Percentiles rank a stretch among this genome's conserved stretches.
Conservation (phyloP, 1,140 invertebrate species). For the Caenorhabditis latens region DNA sequence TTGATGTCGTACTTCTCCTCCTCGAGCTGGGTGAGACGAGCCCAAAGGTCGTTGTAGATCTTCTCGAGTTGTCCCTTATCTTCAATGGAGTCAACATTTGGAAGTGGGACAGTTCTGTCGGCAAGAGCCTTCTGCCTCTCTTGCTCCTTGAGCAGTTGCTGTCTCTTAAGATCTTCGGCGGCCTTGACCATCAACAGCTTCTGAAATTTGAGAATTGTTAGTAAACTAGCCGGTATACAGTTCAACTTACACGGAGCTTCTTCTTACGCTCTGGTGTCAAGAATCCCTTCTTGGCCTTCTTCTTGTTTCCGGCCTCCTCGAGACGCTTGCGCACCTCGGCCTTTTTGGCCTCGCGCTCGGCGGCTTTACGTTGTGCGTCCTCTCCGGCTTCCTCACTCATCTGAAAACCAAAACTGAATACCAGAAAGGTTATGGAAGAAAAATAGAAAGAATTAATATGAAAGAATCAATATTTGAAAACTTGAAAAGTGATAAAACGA, state of each 20-base stretch:
- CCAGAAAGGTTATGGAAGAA: not conserved
- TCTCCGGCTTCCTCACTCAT: conserved; percentile 59
- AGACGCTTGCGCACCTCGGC: conserved; percentile 71
- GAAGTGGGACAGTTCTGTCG: conserved; percentile 82
- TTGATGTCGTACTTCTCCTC: conserved; percentile 98
- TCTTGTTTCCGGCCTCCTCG: conserved; percentile 68
- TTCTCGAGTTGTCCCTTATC: conserved; percentile 86
- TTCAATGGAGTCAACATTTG: conserved; percentile 66
- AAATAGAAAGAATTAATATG: not conserved
- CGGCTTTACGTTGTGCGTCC: conserved; percentile 69
- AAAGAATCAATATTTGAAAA: not conserved
- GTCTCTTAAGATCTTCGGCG: conserved; percentile 97
- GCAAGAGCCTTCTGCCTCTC: conserved; percentile 96
- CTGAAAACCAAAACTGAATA: conserved; percentile 1
- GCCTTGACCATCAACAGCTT: conserved; percentile 98
- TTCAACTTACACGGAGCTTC: conserved; percentile 80
- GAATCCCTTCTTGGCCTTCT: conserved; percentile 71
- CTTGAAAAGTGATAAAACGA: not conserved
- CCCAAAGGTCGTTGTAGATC: conserved; percentile 92
- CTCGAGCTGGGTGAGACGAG: conserved; percentile 89
- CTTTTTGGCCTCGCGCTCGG: conserved; percentile 70
- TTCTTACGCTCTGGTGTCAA: conserved; percentile 70
- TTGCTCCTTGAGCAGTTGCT: conserved; percentile 96
- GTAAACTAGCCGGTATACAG: not conserved
- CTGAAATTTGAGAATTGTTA: conserved; percentile 74